Conservation (phyloP, 2,797 vertebrate genomes). For the Sarcoramphus papa region DNA sequence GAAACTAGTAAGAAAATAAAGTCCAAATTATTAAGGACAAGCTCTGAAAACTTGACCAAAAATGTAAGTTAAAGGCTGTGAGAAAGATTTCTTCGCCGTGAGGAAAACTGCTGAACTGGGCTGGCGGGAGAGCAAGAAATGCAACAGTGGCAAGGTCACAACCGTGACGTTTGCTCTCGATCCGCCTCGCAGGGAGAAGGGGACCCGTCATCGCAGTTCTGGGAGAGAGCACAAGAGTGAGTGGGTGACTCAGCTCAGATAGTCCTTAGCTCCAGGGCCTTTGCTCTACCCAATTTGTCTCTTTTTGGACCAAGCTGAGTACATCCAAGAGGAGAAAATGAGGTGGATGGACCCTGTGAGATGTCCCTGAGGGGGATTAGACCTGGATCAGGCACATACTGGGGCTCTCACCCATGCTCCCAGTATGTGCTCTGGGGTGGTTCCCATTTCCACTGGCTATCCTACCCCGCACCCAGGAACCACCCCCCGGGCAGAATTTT, state of each 20-base stretch:
- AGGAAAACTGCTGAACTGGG: not conserved
- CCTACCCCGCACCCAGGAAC: not conserved
- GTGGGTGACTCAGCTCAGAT: not conserved
- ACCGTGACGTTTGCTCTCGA: fast-evolving
- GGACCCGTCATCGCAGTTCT: fast-evolving
- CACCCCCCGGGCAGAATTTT: not conserved
- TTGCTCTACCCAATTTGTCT: not conserved
- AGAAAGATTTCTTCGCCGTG: not conserved
- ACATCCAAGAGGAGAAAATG: not conserved
- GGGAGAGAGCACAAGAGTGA: not conserved
- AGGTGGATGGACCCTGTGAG: not conserved
- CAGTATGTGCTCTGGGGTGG: not conserved
- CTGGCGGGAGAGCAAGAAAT: not conserved
- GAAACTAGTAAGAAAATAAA: not conserved
- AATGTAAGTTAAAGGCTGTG: not conserved
- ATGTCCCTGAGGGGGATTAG: fast-evolving
- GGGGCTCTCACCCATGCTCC: not conserved
- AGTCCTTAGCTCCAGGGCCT: not conserved
- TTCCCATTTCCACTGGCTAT: not conserved
- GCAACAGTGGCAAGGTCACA: not conserved
- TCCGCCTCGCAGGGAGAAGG: not conserved
- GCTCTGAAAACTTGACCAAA: not conserved
- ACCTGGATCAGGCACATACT: not conserved
- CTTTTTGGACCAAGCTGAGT: not conserved
- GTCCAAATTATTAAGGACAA: not conserved